Evolutionary conservation across 2,113 vertebrate species (phyloP).

Genomic region (Misgurnus anguillicaudatus): DNA sequence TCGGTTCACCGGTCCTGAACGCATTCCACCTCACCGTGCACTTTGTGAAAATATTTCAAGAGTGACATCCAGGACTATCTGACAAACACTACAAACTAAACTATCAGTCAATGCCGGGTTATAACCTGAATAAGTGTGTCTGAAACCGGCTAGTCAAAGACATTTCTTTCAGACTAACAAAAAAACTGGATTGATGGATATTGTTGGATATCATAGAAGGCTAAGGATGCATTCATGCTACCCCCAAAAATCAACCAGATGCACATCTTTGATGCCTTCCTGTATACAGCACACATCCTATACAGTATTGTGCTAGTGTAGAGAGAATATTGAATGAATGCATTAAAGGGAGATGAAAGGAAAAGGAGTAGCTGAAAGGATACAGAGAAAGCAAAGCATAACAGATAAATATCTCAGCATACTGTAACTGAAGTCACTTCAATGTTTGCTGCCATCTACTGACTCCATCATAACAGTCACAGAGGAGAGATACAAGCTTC

Average conservation of each 20-base stretch:
- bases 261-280: too few relatives aligned
- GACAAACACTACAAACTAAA: constrained; percentile 8
- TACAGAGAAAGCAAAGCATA: not conserved
- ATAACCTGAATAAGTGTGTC: not conserved
- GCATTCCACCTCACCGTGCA: constrained; percentile 43
- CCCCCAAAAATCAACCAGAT: too few relatives aligned
- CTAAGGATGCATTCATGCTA: not conserved
- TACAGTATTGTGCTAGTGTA: too few relatives aligned
- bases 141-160: not conserved
- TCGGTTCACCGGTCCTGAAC: not conserved
- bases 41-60: constrained; percentile 5
- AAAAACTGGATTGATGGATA: too few relatives aligned
- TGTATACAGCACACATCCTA: too few relatives aligned
- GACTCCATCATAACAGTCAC: constrained; percentile 46
- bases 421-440: constrained; percentile 25
- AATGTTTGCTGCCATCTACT: constrained; percentile 63
- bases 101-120: not conserved
- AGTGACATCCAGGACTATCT: not conserved
- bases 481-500: not conserved
- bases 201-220: not conserved
- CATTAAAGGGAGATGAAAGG: too few relatives aligned
- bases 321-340: too few relatives aligned
- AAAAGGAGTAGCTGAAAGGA: not conserved
- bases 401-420: constrained; percentile 4
- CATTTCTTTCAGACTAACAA: too few relatives aligned